These are phyloP conservation scores for Vulpes lagopus DNA, from an alignment of 2,113 vertebrate genomes.

Conservation along the genomic window DNA sequence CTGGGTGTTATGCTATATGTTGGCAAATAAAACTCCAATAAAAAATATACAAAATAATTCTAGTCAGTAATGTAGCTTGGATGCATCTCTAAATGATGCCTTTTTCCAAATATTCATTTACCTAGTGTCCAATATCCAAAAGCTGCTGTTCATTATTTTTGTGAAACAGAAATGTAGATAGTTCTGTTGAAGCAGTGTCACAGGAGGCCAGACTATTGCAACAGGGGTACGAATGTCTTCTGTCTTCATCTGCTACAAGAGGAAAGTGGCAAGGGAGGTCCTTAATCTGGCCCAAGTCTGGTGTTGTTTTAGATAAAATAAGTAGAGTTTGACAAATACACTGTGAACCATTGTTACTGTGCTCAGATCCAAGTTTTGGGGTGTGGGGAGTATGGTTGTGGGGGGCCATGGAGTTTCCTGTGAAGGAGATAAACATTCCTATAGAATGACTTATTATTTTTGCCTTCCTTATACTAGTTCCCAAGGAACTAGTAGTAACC, in stretches of 20 bases:
- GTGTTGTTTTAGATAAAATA: neutral
- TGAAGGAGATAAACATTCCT: neutral
- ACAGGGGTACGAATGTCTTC: neutral
- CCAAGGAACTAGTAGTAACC: neutral
- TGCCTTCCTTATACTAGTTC: neutral
- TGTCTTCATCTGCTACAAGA: neutral
- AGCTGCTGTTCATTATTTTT: neutral
- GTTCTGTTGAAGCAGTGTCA: neutral
- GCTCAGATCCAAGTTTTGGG: neutral
- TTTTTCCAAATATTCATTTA: constrained; percentile 39
- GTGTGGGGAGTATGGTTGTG: neutral
- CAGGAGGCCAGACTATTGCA: neutral
- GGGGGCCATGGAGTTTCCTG: neutral
- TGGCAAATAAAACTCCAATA: no score
- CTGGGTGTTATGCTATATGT: no score
- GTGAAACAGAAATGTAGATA: neutral
- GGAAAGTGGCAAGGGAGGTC: neutral
- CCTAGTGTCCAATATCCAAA: neutral
- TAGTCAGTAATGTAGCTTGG: neutral
- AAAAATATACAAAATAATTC: neutral
- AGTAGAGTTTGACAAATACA: neutral
- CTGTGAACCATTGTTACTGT: neutral
- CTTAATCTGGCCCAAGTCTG: neutral
- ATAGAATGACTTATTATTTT: neutral
- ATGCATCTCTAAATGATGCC: neutral